A percentile compares a stretch with the other conserved stretches of the same genome.
phyloP scores from a whole-genome alignment of 2,797 vertebrate genomes.

The Anguilla marmorata region DNA sequence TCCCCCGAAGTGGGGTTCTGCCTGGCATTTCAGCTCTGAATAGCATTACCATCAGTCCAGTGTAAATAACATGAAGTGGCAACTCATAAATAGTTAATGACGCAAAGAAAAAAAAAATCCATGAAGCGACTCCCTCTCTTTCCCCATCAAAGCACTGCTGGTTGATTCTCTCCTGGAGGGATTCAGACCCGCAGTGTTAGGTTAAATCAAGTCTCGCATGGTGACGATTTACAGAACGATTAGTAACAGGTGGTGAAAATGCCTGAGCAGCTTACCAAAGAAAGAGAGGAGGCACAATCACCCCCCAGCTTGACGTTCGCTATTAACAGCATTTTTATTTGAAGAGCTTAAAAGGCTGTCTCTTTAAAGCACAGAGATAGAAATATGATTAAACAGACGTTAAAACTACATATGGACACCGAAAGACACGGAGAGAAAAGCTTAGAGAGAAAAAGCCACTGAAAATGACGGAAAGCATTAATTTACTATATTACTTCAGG shows the following conservation, averaged over 20 bases:
- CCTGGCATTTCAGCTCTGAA: constrained; percentile 75
- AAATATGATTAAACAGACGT: constrained; percentile 56
- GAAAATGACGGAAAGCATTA: not conserved
- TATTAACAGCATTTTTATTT: constrained; percentile 34
- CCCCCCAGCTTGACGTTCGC: constrained; percentile 12
- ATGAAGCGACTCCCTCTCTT: constrained; percentile 66
- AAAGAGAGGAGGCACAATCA: constrained; percentile 14
- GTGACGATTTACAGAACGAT: constrained; percentile 66
- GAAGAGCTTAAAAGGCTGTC: constrained; percentile 33
- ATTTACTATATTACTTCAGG: not conserved
- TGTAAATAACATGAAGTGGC: constrained; percentile 92
- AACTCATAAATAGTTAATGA: constrained; percentile 92
- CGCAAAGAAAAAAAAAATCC: constrained; percentile 74
- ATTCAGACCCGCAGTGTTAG: constrained; percentile 55
- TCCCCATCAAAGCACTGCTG: constrained; percentile 46
- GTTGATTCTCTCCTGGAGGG: constrained; percentile 60
- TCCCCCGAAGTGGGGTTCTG: constrained; percentile 62
- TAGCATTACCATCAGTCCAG: constrained; percentile 81
- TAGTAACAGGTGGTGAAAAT: constrained; percentile 74
- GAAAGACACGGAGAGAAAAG: constrained; percentile 34
- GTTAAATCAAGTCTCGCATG: constrained; percentile 66
- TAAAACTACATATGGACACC: constrained; percentile 56
- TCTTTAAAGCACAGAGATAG: constrained; percentile 53
- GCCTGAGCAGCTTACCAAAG: constrained; percentile 36
- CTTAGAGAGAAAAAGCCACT: not conserved